phyloP scores from a whole-genome alignment of 2,797 vertebrate species.

The Sebastes paucispinis region DNA sequence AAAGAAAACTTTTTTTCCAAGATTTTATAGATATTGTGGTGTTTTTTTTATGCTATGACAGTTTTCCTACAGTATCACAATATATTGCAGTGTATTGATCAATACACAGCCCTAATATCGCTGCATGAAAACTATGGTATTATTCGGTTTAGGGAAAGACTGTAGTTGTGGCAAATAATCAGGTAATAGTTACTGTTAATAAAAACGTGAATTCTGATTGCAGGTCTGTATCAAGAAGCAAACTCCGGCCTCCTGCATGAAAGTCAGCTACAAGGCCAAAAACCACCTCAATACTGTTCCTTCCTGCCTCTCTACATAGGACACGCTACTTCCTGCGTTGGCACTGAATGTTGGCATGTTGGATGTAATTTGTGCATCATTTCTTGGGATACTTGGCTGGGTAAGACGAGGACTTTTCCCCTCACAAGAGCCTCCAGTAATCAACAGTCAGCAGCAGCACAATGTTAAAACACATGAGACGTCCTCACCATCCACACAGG shows the following conservation, averaged over 20 bases:
- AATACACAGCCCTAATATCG: no score
- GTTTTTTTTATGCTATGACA: neutral
- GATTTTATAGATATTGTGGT: no score
- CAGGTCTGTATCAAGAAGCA: neutral
- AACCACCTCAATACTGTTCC: neutral
- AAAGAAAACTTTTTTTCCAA: no score
- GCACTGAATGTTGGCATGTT: neutral
- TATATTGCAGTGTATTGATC: neutral
- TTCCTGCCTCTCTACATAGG: neutral
- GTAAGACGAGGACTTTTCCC: neutral
- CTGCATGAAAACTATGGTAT: neutral
- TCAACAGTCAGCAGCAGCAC: neutral
- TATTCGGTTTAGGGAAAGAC: rapidly evolving
- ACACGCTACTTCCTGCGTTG: rapidly evolving
- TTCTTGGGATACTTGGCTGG: neutral
- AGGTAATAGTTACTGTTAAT: neutral
- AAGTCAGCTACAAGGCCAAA: neutral
- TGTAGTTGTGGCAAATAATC: neutral
- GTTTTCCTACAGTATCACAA: neutral
- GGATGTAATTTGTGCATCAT: neutral
- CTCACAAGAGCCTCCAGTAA: neutral
- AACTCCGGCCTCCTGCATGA: no score
- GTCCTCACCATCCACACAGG: constrained; percentile 95
- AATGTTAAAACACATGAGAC: neutral
- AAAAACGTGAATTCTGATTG: neutral